Percentiles rank a stretch among this genome's conserved stretches.
These are phyloP conservation scores for Cochlearius cochlearius DNA, from an alignment of 2,113 vertebrate species.

Conservation along the genomic window DNA sequence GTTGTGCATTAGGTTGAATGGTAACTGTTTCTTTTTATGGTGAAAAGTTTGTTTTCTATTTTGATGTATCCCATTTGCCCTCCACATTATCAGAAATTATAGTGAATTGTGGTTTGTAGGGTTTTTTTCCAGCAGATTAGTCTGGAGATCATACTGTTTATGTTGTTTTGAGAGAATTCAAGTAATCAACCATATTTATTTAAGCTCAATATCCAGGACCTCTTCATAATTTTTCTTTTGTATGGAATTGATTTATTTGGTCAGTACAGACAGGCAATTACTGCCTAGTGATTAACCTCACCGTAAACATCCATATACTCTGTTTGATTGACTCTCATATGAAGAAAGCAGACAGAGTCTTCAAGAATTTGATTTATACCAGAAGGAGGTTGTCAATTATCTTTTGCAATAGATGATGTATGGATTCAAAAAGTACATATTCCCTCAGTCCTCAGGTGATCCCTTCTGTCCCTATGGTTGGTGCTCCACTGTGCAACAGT, in stretches of 20 bases:
- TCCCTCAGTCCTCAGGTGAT: background rate
- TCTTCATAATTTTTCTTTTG: background rate
- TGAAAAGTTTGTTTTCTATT: background rate
- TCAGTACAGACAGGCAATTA: slow-evolving; percentile 31
- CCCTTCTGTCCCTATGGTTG: background rate
- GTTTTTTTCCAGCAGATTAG: slow-evolving; percentile 44
- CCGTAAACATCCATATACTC: slow-evolving; percentile 19
- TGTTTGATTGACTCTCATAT: background rate
- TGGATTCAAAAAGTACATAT: background rate
- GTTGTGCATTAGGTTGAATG: background rate
- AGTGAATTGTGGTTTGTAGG: background rate
- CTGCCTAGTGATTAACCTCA: slow-evolving; percentile 43
- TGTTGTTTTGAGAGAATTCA: slow-evolving; percentile 28
- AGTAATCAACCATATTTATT: slow-evolving; percentile 62
- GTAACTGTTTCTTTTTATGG: background rate
- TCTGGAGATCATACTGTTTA: background rate
- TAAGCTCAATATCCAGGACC: slow-evolving; percentile 50
- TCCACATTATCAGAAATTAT: background rate
- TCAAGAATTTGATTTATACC: slow-evolving; percentile 20
- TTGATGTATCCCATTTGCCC: background rate
- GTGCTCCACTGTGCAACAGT: background rate
- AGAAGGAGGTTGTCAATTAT: slow-evolving; percentile 8
- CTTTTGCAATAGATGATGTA: background rate
- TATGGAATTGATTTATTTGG: slow-evolving; percentile 51
- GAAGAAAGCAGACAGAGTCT: background rate